Percentiles rank a stretch among this genome's conserved stretches.
phyloP scores from a whole-genome alignment of 1,140 invertebrate species.

The Bombus confusus region DNA sequence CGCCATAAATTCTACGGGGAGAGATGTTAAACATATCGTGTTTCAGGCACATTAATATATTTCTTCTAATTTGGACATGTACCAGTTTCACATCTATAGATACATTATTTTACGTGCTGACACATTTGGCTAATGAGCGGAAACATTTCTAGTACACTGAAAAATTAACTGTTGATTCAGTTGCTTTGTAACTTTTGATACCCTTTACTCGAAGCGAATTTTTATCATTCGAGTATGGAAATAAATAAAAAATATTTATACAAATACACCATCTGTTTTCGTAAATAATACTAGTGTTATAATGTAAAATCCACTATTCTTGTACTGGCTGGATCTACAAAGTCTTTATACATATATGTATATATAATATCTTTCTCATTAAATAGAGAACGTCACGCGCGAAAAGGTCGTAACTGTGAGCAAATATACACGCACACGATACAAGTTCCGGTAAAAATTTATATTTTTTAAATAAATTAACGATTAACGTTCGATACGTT shows the following conservation, averaged over 20 bases:
- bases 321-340: conserved; percentile 42
- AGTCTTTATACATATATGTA: conserved; percentile 13
- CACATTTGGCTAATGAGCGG: conserved; percentile 1
- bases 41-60: conserved; percentile 19
- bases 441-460: conserved; percentile 1
- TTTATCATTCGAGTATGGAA: conserved; percentile 51
- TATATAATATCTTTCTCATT: conserved; percentile 1
- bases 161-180: conserved; percentile 47
- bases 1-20: neutral
- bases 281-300: conserved; percentile 49
- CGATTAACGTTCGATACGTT: neutral
- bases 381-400: conserved; percentile 34
- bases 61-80: neutral
- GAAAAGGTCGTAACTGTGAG: conserved; percentile 42
- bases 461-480: conserved; percentile 14
- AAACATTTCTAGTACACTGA: conserved; percentile 27
- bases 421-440: conserved; percentile 31
- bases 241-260: conserved; percentile 65
- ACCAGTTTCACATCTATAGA: neutral
- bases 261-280: conserved; percentile 39
- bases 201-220: conserved; percentile 36
- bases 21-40: neutral
- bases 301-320: conserved; percentile 48
- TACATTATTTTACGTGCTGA: neutral
- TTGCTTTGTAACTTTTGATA: conserved; percentile 14